Evolutionary conservation across 2,888 invertebrate species (phyloP), one percentile per base, ranked within the genome.

Genomic region (Chromoteleia sp.): DNA sequence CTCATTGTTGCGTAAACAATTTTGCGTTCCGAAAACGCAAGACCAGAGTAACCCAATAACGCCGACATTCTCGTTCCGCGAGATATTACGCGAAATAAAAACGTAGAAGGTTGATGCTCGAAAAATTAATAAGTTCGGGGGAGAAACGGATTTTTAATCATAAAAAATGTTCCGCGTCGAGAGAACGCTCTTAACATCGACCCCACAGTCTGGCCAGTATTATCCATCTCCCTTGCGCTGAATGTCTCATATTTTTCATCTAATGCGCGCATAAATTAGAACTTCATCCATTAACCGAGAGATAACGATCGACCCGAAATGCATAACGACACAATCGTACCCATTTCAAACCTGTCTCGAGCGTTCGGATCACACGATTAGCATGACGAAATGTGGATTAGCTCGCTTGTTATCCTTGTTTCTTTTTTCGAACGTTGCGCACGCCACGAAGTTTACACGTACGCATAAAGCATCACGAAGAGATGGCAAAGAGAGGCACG

Each of bases 401-500:
- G 85, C 84, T 86, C 84, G 86, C 86, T 87, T 87, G 77, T 85
- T 85, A 84, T 81, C 76, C 39, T 81, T 81, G 39, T 21, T 75
- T 82, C 41, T 58, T 80, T 70, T 68, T 82, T 61, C 48, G 45
- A 68, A 76, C 54, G 68, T 74, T 74, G 73, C 76, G 63, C 82
- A 77, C 73, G 79, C 76, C 63, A 73, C 39, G 61, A 65, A 76
- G 61, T 76, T 71, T 82, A 82, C 75, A 74, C 65, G 70, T 77
- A 70, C 78, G 82, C 71, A 83, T 65, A 79, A 81, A 68, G 76
- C 73, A 83, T 75, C 83, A 78, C 73, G 65, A 82, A 84, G 82
- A 84, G 83, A 83, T 85, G 80, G 82, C 85, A 85, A 84, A 84
- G 85, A 85, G 86, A 90, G 87, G 88, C 89, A 89, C 89, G 87